Percentiles rank a stretch among this genome's conserved stretches.
phyloP scores from a whole-genome alignment of 2,113 vertebrate species.

The Probosciger aterrimus region DNA sequence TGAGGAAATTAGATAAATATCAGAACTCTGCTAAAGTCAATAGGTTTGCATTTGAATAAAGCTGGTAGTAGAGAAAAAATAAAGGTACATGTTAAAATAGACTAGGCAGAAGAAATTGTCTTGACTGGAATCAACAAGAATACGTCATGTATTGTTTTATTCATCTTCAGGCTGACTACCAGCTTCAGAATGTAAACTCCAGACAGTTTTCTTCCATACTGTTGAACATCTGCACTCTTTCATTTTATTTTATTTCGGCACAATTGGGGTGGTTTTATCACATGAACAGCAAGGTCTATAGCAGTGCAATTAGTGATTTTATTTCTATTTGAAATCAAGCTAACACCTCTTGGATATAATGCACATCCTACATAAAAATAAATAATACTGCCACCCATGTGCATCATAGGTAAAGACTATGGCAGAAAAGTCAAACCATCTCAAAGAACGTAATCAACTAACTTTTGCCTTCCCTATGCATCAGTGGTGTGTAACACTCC shows the following conservation, averaged over 20 bases:
- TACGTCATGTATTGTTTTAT: background rate
- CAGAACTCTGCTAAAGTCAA: constrained; percentile 24
- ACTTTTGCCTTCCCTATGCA: background rate
- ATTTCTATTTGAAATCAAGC: background rate
- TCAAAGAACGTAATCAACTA: background rate
- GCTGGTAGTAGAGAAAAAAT: background rate
- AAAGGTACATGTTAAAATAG: background rate
- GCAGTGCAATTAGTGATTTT: background rate
- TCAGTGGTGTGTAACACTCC: background rate
- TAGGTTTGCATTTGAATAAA: constrained; percentile 44
- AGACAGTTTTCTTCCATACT: background rate
- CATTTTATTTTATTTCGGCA: background rate
- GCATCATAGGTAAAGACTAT: background rate
- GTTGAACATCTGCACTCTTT: background rate
- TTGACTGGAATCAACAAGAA: background rate
- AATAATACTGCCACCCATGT: background rate
- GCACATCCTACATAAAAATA: background rate
- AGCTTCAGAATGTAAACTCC: background rate
- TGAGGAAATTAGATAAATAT: constrained; percentile 41
- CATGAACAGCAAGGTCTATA: background rate
- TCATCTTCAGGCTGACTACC: background rate
- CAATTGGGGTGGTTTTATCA: background rate
- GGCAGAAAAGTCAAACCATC: background rate
- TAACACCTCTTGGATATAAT: background rate
- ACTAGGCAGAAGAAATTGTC: background rate